Percentiles rank a stretch among this genome's conserved stretches.
These are phyloP conservation scores for Triops longicaudatus DNA, from an alignment of 1,140 invertebrate genomes.

Conservation along the genomic window DNA sequence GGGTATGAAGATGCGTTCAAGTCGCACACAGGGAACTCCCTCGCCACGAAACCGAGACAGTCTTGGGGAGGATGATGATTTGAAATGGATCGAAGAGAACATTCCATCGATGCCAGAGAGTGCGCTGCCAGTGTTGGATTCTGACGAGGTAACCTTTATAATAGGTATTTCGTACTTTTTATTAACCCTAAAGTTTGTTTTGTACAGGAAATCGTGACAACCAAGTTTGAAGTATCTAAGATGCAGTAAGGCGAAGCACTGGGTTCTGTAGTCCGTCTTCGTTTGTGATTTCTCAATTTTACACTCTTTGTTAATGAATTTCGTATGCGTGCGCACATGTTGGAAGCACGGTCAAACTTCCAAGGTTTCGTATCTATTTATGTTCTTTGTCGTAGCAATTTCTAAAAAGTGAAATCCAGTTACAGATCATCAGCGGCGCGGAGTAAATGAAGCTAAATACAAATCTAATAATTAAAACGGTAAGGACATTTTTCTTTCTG, in stretches of 20 bases:
- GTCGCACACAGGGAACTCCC: slow-evolving; percentile 30
- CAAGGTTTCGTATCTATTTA: background rate
- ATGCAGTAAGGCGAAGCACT: slow-evolving; percentile 57
- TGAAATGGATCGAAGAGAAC: slow-evolving; percentile 87
- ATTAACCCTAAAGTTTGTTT: slow-evolving; percentile 22
- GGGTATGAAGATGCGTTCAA: slow-evolving; percentile 60
- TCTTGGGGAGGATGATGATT: slow-evolving; percentile 58
- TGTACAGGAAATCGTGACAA: slow-evolving; percentile 64
- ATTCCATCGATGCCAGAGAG: slow-evolving; percentile 63
- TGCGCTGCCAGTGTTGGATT: slow-evolving; percentile 71
- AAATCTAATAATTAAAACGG: too few species aligned
- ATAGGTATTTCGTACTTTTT: slow-evolving; percentile 21
- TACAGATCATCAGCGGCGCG: background rate
- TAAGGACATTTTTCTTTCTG: too few species aligned
- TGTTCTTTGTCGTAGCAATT: background rate
- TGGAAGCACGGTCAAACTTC: background rate
- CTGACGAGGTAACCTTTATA: slow-evolving; percentile 55
- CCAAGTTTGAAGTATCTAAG: slow-evolving; percentile 82
- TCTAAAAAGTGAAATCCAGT: background rate
- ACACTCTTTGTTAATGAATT: background rate
- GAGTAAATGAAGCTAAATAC: background rate
- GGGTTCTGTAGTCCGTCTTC: slow-evolving; percentile 12
- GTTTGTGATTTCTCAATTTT: background rate
- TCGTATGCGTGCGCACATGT: background rate
- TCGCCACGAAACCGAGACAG: slow-evolving; percentile 34